phyloP scores from a whole-genome alignment of 2,113 vertebrate genomes.

The Anser cygnoides region DNA sequence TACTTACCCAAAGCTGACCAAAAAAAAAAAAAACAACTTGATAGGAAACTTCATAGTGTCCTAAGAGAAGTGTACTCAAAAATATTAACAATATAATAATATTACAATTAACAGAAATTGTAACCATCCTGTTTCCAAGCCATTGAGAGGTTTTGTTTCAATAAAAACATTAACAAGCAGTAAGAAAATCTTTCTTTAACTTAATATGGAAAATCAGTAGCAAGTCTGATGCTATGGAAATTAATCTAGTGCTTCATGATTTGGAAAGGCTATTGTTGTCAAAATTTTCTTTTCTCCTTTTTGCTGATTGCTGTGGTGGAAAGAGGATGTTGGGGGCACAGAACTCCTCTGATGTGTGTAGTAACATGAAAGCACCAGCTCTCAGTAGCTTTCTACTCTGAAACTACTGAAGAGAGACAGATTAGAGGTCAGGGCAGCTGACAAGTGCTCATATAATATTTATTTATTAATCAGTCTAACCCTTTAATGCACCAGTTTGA shows the following conservation, averaged over 20 bases:
- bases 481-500: conserved; percentile 53
- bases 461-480: conserved; percentile 63
- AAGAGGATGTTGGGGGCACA: not conserved
- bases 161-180: not conserved
- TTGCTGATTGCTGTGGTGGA: not conserved
- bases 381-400: not conserved
- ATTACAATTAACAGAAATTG: not conserved
- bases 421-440: conserved; percentile 14
- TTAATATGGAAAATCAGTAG: not conserved
- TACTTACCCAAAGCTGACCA: not conserved
- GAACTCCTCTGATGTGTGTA: not conserved
- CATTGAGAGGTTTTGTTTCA: not conserved
- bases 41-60: not conserved
- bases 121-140: not conserved
- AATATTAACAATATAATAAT: no score
- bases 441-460: conserved; percentile 30
- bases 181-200: not conserved
- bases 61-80: not conserved
- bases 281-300: not conserved
- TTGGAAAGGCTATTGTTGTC: not conserved
- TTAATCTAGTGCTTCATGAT: not conserved
- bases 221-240: not conserved
- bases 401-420: not conserved
- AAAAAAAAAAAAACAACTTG: not conserved
- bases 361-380: not conserved